These are phyloP conservation scores for Patella depressa DNA, from an alignment of 2,888 invertebrate genomes.

Conservation along the genomic window DNA sequence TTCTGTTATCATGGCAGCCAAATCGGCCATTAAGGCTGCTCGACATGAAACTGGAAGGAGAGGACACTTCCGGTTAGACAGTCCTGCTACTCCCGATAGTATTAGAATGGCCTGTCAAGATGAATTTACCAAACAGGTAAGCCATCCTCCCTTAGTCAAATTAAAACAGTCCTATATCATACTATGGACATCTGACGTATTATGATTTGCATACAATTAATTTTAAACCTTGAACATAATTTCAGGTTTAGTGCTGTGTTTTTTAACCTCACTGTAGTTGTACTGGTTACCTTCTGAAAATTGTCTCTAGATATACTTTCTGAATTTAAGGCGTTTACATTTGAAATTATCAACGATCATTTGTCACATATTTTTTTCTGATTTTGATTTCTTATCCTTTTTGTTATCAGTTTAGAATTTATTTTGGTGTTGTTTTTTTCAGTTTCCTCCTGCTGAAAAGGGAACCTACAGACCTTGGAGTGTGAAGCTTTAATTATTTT, in stretches of 20 bases:
- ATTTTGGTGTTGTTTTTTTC: constrained; percentile 31
- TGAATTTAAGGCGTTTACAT: too few relatives aligned
- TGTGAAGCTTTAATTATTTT: constrained; percentile 43
- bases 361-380: not conserved
- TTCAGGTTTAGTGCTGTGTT: too few relatives aligned
- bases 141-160: not conserved
- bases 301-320: too few relatives aligned
- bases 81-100: constrained; percentile 90
- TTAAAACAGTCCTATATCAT: not conserved
- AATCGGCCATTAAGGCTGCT: constrained; percentile 84
- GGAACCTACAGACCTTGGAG: constrained; percentile 63
- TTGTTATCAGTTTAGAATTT: not conserved
- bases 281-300: too few relatives aligned
- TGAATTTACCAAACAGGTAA: constrained; percentile 83
- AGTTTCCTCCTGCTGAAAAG: constrained; percentile 60
- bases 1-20: constrained; percentile 91
- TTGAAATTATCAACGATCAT: too few relatives aligned
- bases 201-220: not conserved
- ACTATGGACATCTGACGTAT: not conserved
- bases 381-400: constrained; percentile 14
- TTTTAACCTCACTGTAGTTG: too few relatives aligned
- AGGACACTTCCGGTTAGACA: constrained; percentile 76
- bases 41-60: constrained; percentile 79
- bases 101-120: constrained; percentile 93
- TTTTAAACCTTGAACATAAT: too few relatives aligned